Conservation (phyloP, 1,140 invertebrate species). For the Luehdorfia chinensis region DNA sequence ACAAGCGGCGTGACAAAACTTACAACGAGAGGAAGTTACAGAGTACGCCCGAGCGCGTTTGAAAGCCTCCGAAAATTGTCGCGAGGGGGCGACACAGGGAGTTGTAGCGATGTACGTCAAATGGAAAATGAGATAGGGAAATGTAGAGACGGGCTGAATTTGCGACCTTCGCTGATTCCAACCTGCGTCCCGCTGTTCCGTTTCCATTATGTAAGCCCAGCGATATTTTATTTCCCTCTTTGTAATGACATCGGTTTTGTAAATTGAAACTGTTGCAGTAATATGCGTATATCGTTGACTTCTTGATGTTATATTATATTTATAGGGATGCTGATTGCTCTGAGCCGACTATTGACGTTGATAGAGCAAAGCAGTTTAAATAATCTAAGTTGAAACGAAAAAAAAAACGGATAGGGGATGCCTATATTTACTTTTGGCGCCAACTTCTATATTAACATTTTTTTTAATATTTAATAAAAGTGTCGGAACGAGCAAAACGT, state of each 20-base stretch:
- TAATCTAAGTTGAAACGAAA: too few species aligned
- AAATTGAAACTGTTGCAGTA: too few species aligned
- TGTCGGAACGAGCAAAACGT: too few species aligned
- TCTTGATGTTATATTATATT: too few species aligned
- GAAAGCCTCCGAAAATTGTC: conserved; percentile 43
- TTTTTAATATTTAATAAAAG: too few species aligned
- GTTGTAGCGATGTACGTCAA: conserved; percentile 75
- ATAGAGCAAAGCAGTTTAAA: too few species aligned
- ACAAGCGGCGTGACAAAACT: conserved; percentile 28
- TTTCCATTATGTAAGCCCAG: not conserved
- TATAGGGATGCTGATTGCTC: too few species aligned
- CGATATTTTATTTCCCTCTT: conserved; percentile 5
- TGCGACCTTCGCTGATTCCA: conserved; percentile 33
- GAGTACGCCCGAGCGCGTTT: conserved; percentile 35
- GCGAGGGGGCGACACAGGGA: conserved; percentile 52
- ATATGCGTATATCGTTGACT: not conserved
- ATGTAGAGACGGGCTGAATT: conserved; percentile 50
- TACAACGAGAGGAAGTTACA: conserved; percentile 30
- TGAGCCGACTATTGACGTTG: too few species aligned
- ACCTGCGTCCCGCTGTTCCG: conserved; percentile 13
- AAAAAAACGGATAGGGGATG: too few species aligned
- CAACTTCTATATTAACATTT: too few species aligned
- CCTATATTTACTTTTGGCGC: too few species aligned
- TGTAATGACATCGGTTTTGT: conserved; percentile 4
- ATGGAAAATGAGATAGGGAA: conserved; percentile 77